phyloP scores from a whole-genome alignment of 2,888 invertebrate species.

The Gymnoscelis rufifasciata region DNA sequence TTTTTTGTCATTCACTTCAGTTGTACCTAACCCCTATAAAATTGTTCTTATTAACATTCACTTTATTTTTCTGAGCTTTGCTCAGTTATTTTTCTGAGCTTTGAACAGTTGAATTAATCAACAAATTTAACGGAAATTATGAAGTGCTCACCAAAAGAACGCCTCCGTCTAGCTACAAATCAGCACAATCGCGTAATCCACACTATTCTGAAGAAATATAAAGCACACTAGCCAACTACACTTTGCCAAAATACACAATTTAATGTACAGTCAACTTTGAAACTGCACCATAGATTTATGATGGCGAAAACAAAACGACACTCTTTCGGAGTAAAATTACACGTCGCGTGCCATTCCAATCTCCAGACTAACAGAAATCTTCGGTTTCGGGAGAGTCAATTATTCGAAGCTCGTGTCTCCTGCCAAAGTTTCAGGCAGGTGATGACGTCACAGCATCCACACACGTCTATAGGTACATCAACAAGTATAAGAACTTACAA shows the following conservation, averaged over 20 bases:
- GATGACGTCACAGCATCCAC: slow-evolving; percentile 64
- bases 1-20: background rate
- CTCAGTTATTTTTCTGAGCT: no score
- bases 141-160: slow-evolving; percentile 9
- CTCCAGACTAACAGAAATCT: slow-evolving; percentile 72
- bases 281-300: background rate
- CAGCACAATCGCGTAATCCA: slow-evolving; percentile 5
- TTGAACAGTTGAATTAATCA: background rate
- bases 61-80: no score
- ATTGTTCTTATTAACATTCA: no score
- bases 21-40: no score
- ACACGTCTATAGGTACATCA: slow-evolving; percentile 52
- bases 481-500: slow-evolving; percentile 48
- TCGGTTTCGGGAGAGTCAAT: slow-evolving; percentile 66
- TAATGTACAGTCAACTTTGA: background rate
- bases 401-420: slow-evolving; percentile 68
- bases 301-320: background rate
- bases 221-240: slow-evolving; percentile 14
- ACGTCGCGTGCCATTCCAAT: slow-evolving; percentile 54
- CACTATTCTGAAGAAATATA: slow-evolving; percentile 5
- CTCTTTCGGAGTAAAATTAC: slow-evolving; percentile 13
- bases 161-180: slow-evolving; percentile 4
- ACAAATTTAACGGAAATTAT: background rate
- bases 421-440: slow-evolving; percentile 75
- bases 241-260: slow-evolving; percentile 16